A percentile compares a stretch with the other conserved stretches of the same genome.
These are phyloP conservation scores for Paedocypris micromegethes DNA, from an alignment of 2,797 vertebrate genomes.

Conservation along the genomic window DNA sequence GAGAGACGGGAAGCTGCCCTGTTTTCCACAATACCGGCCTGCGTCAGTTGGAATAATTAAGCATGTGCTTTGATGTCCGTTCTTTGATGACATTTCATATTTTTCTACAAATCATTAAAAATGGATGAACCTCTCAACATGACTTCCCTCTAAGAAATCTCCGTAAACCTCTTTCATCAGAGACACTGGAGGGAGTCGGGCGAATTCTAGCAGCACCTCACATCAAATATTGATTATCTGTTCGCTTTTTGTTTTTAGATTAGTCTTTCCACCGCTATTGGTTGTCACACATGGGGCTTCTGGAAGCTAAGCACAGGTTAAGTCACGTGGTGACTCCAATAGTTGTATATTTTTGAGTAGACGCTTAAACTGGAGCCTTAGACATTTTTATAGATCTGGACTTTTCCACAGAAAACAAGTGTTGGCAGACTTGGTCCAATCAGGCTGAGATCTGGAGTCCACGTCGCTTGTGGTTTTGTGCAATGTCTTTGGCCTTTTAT, in stretches of 20 bases:
- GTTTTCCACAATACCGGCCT: constrained; percentile 45
- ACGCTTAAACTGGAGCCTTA: no score
- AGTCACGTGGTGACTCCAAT: neutral
- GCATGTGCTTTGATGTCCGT: constrained; percentile 63
- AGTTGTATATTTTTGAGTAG: no score
- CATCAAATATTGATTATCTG: constrained; percentile 67
- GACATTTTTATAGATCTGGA: no score
- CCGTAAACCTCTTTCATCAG: constrained; percentile 34
- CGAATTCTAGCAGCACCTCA: constrained; percentile 48
- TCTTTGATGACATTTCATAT: constrained; percentile 29
- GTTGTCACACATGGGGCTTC: constrained; percentile 4
- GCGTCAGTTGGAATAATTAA: constrained; percentile 49
- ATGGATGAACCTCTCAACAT: constrained; percentile 57
- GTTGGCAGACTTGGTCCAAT: no score
- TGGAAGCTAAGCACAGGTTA: neutral
- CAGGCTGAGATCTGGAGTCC: no score
- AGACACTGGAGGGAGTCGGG: constrained; percentile 41
- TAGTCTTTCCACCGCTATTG: constrained; percentile 1
- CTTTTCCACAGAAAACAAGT: no score
- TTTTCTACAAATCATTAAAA: constrained; percentile 52
- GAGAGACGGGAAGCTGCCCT: constrained; percentile 48
- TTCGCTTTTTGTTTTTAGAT: constrained; percentile 53
- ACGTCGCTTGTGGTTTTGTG: no score
- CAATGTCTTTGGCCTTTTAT: no score
- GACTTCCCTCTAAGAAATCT: constrained; percentile 53